These are phyloP conservation scores for Sphaerophoria taeniata DNA, from an alignment of 2,888 invertebrate genomes.

Conservation along the genomic window DNA sequence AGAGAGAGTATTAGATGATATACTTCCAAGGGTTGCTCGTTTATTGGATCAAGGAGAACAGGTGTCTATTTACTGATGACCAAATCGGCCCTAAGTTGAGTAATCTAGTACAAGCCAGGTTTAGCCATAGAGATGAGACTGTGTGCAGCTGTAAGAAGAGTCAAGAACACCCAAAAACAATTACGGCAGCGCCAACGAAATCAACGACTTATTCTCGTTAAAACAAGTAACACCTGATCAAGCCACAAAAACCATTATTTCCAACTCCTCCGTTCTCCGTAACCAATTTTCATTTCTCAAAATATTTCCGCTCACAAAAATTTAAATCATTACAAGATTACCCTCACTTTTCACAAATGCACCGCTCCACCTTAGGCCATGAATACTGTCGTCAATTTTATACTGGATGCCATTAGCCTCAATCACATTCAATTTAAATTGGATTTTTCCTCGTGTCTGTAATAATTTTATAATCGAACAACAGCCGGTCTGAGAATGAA, in stretches of 20 bases:
- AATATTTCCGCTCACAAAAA: neutral
- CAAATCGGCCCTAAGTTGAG: too few relatives aligned
- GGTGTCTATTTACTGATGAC: too few relatives aligned
- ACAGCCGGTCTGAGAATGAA: slow-evolving; percentile 27
- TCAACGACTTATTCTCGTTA: too few relatives aligned
- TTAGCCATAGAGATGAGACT: too few relatives aligned
- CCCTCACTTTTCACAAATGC: neutral
- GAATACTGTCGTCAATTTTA: slow-evolving; percentile 18
- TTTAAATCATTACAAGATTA: neutral
- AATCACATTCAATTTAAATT: slow-evolving; percentile 24
- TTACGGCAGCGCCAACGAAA: too few relatives aligned
- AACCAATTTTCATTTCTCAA: neutral
- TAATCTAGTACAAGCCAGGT: too few relatives aligned
- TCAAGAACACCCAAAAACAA: too few relatives aligned
- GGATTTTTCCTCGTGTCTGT: slow-evolving; percentile 16
- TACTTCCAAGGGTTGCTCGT: too few relatives aligned
- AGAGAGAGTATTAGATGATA: too few relatives aligned
- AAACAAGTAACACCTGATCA: neutral
- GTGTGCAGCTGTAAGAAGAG: too few relatives aligned
- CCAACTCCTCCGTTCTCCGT: neutral
- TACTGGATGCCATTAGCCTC: slow-evolving; percentile 31
- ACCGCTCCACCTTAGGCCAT: neutral
- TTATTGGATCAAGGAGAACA: too few relatives aligned
- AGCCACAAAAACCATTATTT: neutral
- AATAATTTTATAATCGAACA: slow-evolving; percentile 37